Conservation (phyloP, 2,888 invertebrate genomes). For the Poecilus cupreus region DNA sequence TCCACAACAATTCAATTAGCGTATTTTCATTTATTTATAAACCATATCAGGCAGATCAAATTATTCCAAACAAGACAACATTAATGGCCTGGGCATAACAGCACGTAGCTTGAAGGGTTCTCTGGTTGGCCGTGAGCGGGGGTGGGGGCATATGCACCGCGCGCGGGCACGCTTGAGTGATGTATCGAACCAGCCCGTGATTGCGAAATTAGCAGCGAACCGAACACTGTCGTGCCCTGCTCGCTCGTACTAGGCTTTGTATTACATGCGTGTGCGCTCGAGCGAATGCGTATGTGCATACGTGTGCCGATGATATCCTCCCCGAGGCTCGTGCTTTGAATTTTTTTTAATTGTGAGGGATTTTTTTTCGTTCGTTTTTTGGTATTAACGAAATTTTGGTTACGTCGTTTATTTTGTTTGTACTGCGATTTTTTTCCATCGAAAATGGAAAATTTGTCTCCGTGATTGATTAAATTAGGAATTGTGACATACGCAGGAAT, state of each 20-base stretch:
- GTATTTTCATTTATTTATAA: constrained; percentile 39
- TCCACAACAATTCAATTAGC: constrained; percentile 31
- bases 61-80: constrained; percentile 38
- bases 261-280: constrained; percentile 9
- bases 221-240: background rate
- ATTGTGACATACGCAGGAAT: constrained; percentile 26
- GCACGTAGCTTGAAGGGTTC: constrained; percentile 25
- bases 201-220: constrained; percentile 45
- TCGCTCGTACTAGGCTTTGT: constrained; percentile 29
- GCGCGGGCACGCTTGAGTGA: constrained; percentile 34
- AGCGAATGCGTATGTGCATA: constrained; percentile 3
- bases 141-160: constrained; percentile 27
- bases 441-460: constrained; percentile 13
- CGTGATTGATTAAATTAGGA: constrained; percentile 36
- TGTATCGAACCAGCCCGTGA: constrained; percentile 44
- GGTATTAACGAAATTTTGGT: constrained; percentile 30
- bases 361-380: constrained; percentile 30
- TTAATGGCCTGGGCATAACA: constrained; percentile 39
- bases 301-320: constrained; percentile 20
- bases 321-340: constrained; percentile 13
- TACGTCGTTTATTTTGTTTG: constrained; percentile 34
- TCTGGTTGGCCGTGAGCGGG: background rate
- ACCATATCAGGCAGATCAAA: constrained; percentile 31
- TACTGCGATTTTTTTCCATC: constrained; percentile 16
- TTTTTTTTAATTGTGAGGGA: constrained; percentile 41